Percentiles rank a stretch among this genome's conserved stretches.
Evolutionary conservation across 2,113 vertebrate species (phyloP).

Genomic region (Amphiprion ocellaris): DNA sequence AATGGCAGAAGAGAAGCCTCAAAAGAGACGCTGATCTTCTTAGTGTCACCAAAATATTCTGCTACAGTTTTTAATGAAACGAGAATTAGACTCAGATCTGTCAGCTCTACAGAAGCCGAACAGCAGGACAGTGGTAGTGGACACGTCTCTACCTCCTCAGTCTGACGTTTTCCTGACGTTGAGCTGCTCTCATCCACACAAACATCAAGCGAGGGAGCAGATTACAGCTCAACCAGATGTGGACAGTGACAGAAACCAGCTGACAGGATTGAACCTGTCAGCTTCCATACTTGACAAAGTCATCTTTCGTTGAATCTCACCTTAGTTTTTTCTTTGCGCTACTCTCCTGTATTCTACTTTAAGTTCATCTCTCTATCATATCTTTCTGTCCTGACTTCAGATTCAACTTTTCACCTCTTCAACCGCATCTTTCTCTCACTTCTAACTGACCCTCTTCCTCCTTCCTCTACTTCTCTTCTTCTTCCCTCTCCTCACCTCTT

Average conservation of each 20-base stretch:
- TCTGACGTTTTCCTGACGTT: background rate
- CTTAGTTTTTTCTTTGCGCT: background rate
- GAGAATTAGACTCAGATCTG: conserved; percentile 2
- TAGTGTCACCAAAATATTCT: conserved; percentile 20
- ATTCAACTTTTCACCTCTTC: conserved; percentile 49
- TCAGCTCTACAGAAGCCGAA: background rate
- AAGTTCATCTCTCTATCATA: background rate
- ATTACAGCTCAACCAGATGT: background rate
- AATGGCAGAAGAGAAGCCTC: background rate
- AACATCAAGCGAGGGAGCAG: background rate
- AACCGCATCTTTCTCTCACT: background rate
- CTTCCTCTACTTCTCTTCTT: conserved; percentile 13
- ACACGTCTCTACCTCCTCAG: background rate
- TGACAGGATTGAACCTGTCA: conserved; percentile 8
- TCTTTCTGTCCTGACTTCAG: background rate
- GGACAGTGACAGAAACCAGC: background rate
- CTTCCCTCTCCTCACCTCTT: conserved; percentile 6
- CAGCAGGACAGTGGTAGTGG: conserved; percentile 9
- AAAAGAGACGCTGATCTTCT: conserved; percentile 45
- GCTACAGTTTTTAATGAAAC: conserved; percentile 16
- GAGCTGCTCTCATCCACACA: background rate
- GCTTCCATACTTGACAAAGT: background rate
- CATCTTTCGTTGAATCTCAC: background rate
- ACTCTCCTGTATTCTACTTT: background rate
- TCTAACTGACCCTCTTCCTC: conserved; percentile 5